These are phyloP conservation scores for Calephelis nemesis DNA, from an alignment of 1,140 invertebrate species.

Conservation along the genomic window DNA sequence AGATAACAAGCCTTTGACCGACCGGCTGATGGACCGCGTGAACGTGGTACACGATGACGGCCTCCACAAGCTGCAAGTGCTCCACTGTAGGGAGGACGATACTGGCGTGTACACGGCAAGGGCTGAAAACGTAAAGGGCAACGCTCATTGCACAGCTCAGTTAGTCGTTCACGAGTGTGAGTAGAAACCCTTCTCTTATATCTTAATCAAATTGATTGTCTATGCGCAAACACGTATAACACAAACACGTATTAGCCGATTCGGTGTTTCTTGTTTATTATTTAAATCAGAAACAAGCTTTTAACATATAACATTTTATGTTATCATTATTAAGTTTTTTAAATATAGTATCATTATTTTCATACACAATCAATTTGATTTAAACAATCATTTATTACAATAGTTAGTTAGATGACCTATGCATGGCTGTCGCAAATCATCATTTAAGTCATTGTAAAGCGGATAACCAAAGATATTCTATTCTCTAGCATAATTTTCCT, in stretches of 20 bases:
- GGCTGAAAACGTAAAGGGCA: constrained; percentile 90
- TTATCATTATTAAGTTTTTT: too few species aligned
- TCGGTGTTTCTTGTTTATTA: too few species aligned
- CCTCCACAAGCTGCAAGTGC: constrained; percentile 86
- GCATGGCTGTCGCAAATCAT: constrained; percentile 61
- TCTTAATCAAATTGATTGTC: too few species aligned
- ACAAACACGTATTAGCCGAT: too few species aligned
- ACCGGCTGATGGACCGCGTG: constrained; percentile 87
- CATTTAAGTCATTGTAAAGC: constrained; percentile 66
- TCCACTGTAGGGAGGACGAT: constrained; percentile 90
- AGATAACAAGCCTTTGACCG: constrained; percentile 91
- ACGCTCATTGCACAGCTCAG: constrained; percentile 90
- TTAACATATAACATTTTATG: too few species aligned
- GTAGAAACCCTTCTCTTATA: constrained; percentile 50
- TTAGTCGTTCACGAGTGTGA: constrained; percentile 91
- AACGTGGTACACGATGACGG: constrained; percentile 80
- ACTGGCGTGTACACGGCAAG: constrained; percentile 94
- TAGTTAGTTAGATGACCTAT: constrained; percentile 16
- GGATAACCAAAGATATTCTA: constrained; percentile 53
- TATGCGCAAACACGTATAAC: too few species aligned
- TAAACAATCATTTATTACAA: not conserved
- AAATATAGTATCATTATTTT: not conserved
- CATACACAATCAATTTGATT: constrained; percentile 19
- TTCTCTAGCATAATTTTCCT: constrained; percentile 60
- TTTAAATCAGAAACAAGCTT: too few species aligned